Evolutionary conservation across 2,797 vertebrate species (phyloP).

Genomic region (Cuniculus paca): DNA sequence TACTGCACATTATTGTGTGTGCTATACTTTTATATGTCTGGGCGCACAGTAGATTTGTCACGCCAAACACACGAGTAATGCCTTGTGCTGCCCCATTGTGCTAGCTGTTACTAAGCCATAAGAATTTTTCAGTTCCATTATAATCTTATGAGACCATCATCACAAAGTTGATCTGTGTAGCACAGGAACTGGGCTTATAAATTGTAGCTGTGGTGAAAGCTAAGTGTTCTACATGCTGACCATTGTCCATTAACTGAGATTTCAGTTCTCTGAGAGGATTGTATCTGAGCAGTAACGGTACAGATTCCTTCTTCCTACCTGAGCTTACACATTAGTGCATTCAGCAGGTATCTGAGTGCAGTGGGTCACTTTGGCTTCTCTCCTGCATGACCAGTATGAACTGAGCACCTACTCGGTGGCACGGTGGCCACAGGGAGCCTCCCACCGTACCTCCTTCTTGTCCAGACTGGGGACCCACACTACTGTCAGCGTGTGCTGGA

Average conservation of each 20-base stretch:
- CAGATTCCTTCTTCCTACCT: not conserved
- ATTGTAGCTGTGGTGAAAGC: not conserved
- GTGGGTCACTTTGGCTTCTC: not conserved
- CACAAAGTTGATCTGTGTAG: not conserved
- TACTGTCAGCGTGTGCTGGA: not conserved
- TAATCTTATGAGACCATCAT: not conserved
- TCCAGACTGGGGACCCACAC: not conserved
- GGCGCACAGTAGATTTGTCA: not conserved
- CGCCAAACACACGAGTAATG: no score
- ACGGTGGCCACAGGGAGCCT: not conserved
- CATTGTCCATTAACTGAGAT: not conserved
- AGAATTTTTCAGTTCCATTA: not conserved
- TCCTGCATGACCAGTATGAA: not conserved
- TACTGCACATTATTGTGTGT: not conserved
- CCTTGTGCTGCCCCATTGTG: no score
- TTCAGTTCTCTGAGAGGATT: constrained; percentile 7
- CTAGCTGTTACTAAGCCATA: no score
- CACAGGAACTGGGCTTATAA: not conserved
- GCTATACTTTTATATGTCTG: accelerated
- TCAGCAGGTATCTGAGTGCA: not conserved
- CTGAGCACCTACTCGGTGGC: not conserved
- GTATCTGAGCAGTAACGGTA: not conserved
- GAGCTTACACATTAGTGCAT: not conserved
- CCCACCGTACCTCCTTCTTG: not conserved
- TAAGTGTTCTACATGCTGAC: not conserved